Evolutionary conservation across 2,797 vertebrate species (phyloP), one percentile per base, ranked within the genome.

Genomic region (Naso thynnoides): DNA sequence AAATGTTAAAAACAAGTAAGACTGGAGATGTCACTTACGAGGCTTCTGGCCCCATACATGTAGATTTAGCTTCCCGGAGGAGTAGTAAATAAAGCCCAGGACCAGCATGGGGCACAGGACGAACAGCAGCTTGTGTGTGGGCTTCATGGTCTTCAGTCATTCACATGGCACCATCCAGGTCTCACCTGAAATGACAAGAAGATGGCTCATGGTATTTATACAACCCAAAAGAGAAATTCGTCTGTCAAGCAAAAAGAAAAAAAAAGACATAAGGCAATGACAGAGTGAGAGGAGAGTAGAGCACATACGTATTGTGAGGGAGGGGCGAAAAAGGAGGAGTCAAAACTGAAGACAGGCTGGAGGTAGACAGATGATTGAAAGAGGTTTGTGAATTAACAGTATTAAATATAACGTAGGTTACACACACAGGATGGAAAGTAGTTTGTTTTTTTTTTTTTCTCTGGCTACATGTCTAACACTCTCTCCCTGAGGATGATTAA

Each of bases 51-150:
- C 96, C 98, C 98, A 98, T 48, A 94, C 93, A 76, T 94, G 93
- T 59, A 97, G 94, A 85, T 97, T 97, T 54, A 99, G 94, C 93
- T 97, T 98, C 93, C 96, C 94, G 0, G 96, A 97, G 39, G 96
- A 97, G 83, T 98, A 99, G 93, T 96, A 99, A 81, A 99, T 96
- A 93, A 98, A 99, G 84, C 95, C 97, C 92, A 99, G 90, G 54
- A 99, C 98, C 92, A 99, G 93, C 88, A 97, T 96, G 88, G 97
- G 95, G 92, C 97, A 98, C 88, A 98, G 95, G 89, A 96, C 86
- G 90, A 99, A 97, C 94, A 99, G 95, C 94, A 98, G 91, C 90
- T 98, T 98, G 92, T 96, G 97, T 93, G 95, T 91, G 73, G 94
- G 94, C 90, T 98, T 96, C 96, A 99, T 93, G 92, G 96, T 95